phyloP scores from a whole-genome alignment of 2,888 invertebrate genomes.

The Melieria crassipennis region DNA sequence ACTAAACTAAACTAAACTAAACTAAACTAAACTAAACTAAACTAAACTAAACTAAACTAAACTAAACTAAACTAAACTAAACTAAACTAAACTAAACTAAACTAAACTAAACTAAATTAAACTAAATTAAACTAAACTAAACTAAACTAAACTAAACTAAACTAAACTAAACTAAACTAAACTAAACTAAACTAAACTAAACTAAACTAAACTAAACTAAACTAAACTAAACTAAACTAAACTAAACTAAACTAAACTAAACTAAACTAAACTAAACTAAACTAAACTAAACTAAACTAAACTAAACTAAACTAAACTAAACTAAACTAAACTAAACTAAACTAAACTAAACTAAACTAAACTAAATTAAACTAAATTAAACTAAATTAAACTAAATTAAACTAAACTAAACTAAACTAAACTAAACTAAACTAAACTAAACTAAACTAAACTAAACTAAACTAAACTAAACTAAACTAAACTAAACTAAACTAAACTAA shows the following conservation, averaged over 20 bases:
- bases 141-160: conserved; percentile 1
- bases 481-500: too few species aligned
- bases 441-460: background rate
- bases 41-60: conserved; percentile 4
- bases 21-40: background rate
- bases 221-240: conserved; percentile 1
- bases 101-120: background rate
- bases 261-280: conserved; percentile 7
- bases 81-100: background rate
- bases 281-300: conserved; percentile 1
- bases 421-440: background rate
- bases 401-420: background rate
- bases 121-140: background rate
- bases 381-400: conserved; percentile 8
- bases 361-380: background rate
- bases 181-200: conserved; percentile 1
- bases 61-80: conserved; percentile 1
- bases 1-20: background rate
- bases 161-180: conserved; percentile 1
- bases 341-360: conserved; percentile 7
- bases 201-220: conserved; percentile 1
- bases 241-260: conserved; percentile 1
- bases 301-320: conserved; percentile 1
- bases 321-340: conserved; percentile 2
- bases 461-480: background rate